These are phyloP conservation scores for Thalassoma bifasciatum DNA, from an alignment of 2,113 vertebrate genomes.

Conservation along the genomic window DNA sequence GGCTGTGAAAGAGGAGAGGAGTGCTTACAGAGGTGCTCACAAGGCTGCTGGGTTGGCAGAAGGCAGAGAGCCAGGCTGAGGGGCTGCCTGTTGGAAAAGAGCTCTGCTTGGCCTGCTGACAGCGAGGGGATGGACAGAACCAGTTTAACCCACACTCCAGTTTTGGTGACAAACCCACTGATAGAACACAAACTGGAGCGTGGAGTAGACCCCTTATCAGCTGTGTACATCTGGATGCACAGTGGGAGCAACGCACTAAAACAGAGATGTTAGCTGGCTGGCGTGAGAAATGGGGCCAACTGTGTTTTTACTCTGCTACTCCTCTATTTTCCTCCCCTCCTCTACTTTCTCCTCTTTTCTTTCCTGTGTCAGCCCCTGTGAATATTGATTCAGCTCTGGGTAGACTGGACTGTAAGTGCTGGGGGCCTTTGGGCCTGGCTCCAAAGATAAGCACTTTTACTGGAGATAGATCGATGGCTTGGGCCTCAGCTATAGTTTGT, in stretches of 20 bases:
- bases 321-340: slow-evolving; percentile 20
- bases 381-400: slow-evolving; percentile 72
- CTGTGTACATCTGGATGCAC: slow-evolving; percentile 37
- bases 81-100: slow-evolving; percentile 62
- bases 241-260: slow-evolving; percentile 9
- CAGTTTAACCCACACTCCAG: slow-evolving; percentile 42
- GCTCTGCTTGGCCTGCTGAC: slow-evolving; percentile 56
- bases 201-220: slow-evolving; percentile 19
- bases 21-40: slow-evolving; percentile 70
- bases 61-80: slow-evolving; percentile 61
- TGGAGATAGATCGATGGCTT: slow-evolving; percentile 65
- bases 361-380: slow-evolving; percentile 44
- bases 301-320: slow-evolving; percentile 16
- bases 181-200: slow-evolving; percentile 7
- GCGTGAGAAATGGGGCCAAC: slow-evolving; percentile 21
- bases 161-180: slow-evolving; percentile 47
- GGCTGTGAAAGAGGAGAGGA: slow-evolving; percentile 66
- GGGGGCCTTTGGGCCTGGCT: slow-evolving; percentile 51
- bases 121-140: slow-evolving; percentile 44
- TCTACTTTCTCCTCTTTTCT: slow-evolving; percentile 29
- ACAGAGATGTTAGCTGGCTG: neutral
- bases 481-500: slow-evolving; percentile 33
- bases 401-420: slow-evolving; percentile 70
- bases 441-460: slow-evolving; percentile 79
- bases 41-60: slow-evolving; percentile 72